These are phyloP conservation scores for Agrochola lychnidis DNA, from an alignment of 2,888 invertebrate species.

Conservation along the genomic window DNA sequence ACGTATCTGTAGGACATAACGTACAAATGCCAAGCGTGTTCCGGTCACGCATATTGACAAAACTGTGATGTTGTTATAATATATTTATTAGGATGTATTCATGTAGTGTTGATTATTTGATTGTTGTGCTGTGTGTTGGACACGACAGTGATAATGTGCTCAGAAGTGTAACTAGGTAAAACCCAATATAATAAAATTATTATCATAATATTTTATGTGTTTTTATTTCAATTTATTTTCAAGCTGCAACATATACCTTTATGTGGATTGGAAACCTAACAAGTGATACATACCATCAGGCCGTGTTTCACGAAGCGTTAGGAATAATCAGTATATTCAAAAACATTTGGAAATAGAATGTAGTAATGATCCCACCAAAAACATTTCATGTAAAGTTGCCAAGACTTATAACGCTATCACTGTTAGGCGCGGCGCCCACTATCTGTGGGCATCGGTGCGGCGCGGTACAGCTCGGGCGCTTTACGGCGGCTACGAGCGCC, in stretches of 20 bases:
- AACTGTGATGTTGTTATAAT: conserved; percentile 85
- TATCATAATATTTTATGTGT: conserved; percentile 37
- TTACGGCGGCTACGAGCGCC: too few relatives aligned
- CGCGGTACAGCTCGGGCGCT: too few relatives aligned
- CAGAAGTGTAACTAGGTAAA: conserved; percentile 78
- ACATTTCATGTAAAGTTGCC: too few relatives aligned
- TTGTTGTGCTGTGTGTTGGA: conserved; percentile 75
- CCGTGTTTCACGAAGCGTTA: too few relatives aligned
- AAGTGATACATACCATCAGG: background rate
- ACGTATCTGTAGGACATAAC: conserved; percentile 23
- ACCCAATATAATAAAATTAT: conserved; percentile 57
- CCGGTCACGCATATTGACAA: conserved; percentile 75
- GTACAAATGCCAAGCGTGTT: conserved; percentile 58
- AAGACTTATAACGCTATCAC: background rate
- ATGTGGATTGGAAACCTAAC: background rate
- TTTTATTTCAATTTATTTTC: conserved; percentile 10
- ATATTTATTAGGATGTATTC: conserved; percentile 77
- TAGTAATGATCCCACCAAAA: background rate
- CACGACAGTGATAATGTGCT: conserved; percentile 86
- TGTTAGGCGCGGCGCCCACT: too few relatives aligned
- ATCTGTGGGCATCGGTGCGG: too few relatives aligned
- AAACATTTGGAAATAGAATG: background rate
- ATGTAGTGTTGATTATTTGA: conserved; percentile 68
- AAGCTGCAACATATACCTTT: too few relatives aligned
- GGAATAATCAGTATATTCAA: background rate